Conservation (phyloP, 2,797 vertebrate species). For the Esox lucius region DNA sequence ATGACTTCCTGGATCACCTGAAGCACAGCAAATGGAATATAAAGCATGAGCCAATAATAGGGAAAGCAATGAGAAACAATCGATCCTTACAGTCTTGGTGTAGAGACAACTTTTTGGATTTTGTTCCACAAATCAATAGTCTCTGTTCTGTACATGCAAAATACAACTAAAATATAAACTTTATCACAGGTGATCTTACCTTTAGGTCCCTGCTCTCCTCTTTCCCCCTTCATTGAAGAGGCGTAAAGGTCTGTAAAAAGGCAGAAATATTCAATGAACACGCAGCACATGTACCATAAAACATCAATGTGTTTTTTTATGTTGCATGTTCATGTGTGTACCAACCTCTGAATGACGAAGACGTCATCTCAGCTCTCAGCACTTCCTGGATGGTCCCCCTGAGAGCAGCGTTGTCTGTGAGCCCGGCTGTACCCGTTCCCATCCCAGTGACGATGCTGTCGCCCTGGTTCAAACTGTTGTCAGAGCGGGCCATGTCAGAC, state of each 20-base stretch:
- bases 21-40: conserved; percentile 32
- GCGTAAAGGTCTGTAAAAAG: conserved; percentile 55
- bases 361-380: conserved; percentile 76
- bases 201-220: conserved; percentile 84
- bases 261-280: neutral
- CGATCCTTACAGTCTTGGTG: neutral
- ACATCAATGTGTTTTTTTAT: neutral
- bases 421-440: conserved; percentile 19
- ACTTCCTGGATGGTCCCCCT: conserved; percentile 73
- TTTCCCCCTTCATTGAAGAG: conserved; percentile 58
- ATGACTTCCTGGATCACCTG: conserved; percentile 59
- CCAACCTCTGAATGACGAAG: conserved; percentile 81
- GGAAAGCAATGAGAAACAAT: neutral
- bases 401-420: conserved; percentile 42
- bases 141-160: neutral
- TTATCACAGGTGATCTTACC: conserved; percentile 67
- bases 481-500: conserved; percentile 18
- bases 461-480: conserved; percentile 33
- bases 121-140: neutral
- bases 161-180: neutral
- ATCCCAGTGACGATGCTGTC: conserved; percentile 16
- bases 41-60: neutral
- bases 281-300: neutral
- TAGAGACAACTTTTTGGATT: neutral
- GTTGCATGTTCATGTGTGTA: neutral